A percentile compares a stretch with the other conserved stretches of the same genome.
Conservation (phyloP, 1,140 invertebrate genomes). For the Drosophila parvula region DNA sequence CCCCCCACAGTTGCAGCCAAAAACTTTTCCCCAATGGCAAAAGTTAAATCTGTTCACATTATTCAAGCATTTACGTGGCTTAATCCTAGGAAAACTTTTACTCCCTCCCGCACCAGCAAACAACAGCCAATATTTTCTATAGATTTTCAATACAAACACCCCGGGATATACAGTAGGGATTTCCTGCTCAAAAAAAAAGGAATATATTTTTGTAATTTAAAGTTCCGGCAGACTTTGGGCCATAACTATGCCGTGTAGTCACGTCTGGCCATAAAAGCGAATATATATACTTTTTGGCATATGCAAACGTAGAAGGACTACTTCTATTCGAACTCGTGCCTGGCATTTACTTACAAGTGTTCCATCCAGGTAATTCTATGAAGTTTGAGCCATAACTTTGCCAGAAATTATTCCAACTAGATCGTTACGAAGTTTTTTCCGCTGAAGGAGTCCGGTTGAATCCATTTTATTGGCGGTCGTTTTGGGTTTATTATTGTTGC, state of each 20-base stretch:
- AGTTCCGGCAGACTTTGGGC: conserved; percentile 46
- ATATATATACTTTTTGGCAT: conserved; percentile 48
- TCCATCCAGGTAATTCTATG: conserved; percentile 35
- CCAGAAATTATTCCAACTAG: conserved; percentile 40
- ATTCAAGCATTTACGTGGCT: conserved; percentile 69
- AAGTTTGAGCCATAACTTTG: conserved; percentile 44
- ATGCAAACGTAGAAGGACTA: conserved; percentile 34
- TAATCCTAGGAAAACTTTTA: conserved; percentile 48
- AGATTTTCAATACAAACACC: conserved; percentile 46
- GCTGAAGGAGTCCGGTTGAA: not conserved
- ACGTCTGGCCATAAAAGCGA: conserved; percentile 58
- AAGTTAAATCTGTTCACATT: conserved; percentile 74
- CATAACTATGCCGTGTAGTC: conserved; percentile 43
- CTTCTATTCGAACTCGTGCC: conserved; percentile 28
- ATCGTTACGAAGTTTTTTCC: conserved; percentile 30
- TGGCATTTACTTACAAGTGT: conserved; percentile 40
- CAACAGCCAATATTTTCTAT: conserved; percentile 32
- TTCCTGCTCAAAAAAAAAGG: conserved; percentile 22
- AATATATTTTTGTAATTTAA: conserved; percentile 65
- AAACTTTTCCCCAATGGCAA: conserved; percentile 61
- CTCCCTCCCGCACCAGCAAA: not conserved
- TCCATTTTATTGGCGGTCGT: conserved; percentile 16
- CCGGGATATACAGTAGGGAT: conserved; percentile 12
- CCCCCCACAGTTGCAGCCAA: conserved; percentile 1
- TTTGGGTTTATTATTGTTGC: not conserved